phyloP scores from a whole-genome alignment of 2,113 vertebrate genomes.

The Cheilinus undulatus region DNA sequence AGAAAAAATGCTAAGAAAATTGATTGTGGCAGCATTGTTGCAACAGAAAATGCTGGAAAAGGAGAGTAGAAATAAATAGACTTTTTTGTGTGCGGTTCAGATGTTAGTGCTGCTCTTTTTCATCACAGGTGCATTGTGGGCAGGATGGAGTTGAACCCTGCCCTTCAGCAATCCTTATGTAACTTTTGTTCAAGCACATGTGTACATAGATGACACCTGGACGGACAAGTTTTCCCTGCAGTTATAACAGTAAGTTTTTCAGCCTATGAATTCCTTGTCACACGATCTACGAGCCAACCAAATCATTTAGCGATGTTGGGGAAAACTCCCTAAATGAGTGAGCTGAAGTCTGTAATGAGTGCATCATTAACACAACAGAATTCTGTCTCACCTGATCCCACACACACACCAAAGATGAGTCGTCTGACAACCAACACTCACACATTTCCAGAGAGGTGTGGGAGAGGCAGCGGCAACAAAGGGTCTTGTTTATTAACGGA shows the following conservation, averaged over 20 bases:
- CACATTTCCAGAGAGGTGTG: conserved; percentile 8
- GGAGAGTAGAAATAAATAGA: conserved; percentile 14
- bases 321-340: too few relatives aligned
- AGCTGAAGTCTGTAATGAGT: too few relatives aligned
- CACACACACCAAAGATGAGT: conserved; percentile 15
- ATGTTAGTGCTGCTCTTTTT: conserved; percentile 10
- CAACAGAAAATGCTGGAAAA: neutral
- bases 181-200: neutral
- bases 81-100: conserved; percentile 15
- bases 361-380: too few relatives aligned
- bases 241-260: neutral
- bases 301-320: too few relatives aligned
- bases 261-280: conserved; percentile 12
- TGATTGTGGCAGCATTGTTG: neutral
- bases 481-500: conserved; percentile 75
- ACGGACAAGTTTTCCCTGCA: neutral
- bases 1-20: conserved; percentile 8
- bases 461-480: conserved; percentile 50
- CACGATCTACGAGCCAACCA: too few relatives aligned
- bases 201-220: conserved; percentile 10
- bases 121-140: conserved; percentile 49
- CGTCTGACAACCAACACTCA: conserved; percentile 34
- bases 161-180: conserved; percentile 12
- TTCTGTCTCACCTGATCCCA: conserved; percentile 35
- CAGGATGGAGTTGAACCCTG: conserved; percentile 36